Base-by-base conservation (phyloP, 2,113 vertebrate genomes). In the Carassius auratus region DNA sequence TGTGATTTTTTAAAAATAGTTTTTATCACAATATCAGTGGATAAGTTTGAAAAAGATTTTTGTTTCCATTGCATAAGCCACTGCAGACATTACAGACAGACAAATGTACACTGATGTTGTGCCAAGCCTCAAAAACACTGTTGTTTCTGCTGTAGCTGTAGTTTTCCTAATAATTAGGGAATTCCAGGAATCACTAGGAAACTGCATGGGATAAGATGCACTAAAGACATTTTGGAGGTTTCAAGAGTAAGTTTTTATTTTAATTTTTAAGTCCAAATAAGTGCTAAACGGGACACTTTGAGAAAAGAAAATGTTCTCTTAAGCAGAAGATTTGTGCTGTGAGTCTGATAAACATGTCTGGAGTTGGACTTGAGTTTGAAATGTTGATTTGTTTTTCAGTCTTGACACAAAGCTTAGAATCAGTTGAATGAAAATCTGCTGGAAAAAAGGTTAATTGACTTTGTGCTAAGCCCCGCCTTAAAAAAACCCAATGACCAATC, bases 1-100 rank as follows among this genome's bases (percentile, higher is more conserved):
- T 87, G 86, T 89, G 89, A 13, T 52, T 85, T 90, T 90, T 87
- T 14, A 75, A 75, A 0, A 57, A 57, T 57, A 15, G 15, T 92
- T 88, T 92, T 91, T 92, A 88, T 84, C 87, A 71, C 88, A 92
- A 87, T 85, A 85, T 80, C 91, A 89, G 88, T 90, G 76, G 87
- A 85, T 88, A 92, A 92, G 91, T 88, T 92, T 86, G 85, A 91
- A 91, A 90, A 92, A 93, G 4, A 92, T 92, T 91, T 94, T 92
- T 94, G 93, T 95, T 94, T 95, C 95, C 93, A 95, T 92, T 23
- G 64, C 59, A 91, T 94, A 92, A 92, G 90, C 92, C 87, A 15
- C 62, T 89, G 92, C 83, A 10, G 89, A 93, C 90, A 91, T 93
- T 93, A 91, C 93, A 93, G 86, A 88, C 89, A 21, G 57, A 59